Conservation (phyloP, 2,113 vertebrate genomes). For the Marmota flaviventris region DNA sequence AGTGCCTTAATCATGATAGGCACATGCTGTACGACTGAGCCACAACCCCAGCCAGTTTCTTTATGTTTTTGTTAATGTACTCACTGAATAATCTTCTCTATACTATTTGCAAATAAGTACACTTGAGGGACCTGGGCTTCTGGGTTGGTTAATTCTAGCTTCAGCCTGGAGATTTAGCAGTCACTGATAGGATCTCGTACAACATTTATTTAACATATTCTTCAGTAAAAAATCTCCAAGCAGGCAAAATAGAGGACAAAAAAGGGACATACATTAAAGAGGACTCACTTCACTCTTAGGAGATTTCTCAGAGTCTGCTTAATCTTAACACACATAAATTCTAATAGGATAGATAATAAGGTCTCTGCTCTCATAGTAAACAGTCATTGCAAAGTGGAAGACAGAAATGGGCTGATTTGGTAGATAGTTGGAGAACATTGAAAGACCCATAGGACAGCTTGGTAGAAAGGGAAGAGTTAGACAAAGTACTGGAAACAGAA, state of each 20-base stretch:
- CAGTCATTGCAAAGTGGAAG: background rate
- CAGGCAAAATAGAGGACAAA: background rate
- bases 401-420: background rate
- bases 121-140: conserved; percentile 18
- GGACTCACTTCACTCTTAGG: background rate
- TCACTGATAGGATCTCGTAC: background rate
- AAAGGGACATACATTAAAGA: background rate
- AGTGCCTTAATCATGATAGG: too few relatives aligned
- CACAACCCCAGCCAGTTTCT: background rate
- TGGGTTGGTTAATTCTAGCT: background rate
- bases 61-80: background rate
- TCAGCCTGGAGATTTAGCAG: background rate
- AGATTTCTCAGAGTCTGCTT: background rate
- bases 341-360: background rate
- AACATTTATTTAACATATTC: background rate
- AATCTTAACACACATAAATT: background rate
- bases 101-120: conserved; percentile 19
- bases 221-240: background rate
- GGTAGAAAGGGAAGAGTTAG: background rate
- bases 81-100: conserved; percentile 6
- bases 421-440: background rate
- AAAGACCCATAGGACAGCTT: background rate
- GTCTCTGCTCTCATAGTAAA: background rate
- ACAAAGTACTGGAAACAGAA: background rate
- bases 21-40: too few relatives aligned